phyloP scores from a whole-genome alignment of 2,113 vertebrate species.

The Pedetes capensis region DNA sequence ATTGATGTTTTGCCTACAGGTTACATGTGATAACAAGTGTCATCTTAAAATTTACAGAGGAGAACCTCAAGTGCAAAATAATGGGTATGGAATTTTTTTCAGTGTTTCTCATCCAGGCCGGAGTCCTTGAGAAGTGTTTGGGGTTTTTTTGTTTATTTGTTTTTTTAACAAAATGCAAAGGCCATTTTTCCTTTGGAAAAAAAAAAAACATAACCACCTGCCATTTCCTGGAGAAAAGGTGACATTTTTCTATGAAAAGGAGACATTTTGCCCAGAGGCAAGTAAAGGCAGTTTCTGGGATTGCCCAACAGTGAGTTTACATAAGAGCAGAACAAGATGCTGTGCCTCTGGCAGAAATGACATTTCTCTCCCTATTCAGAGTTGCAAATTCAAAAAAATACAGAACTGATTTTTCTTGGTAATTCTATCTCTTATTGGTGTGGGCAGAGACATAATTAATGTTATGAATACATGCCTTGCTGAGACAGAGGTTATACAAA shows the following conservation, averaged over 20 bases:
- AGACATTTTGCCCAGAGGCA: constrained; percentile 70
- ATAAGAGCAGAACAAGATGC: constrained; percentile 33
- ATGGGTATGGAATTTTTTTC: not conserved
- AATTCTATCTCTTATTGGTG: not conserved
- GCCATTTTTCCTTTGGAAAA: constrained; percentile 60
- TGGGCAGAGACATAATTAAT: not conserved
- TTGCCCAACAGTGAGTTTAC: constrained; percentile 63
- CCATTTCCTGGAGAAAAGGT: constrained; percentile 72
- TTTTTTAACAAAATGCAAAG: constrained; percentile 68
- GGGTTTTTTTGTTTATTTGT: not conserved
- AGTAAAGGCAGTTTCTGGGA: constrained; percentile 46
- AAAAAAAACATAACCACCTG: constrained; percentile 63
- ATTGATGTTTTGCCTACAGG: constrained; percentile 17
- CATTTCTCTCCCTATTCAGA: constrained; percentile 46
- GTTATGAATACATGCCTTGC: not conserved
- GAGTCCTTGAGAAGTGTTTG: not conserved
- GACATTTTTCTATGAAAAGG: constrained; percentile 76
- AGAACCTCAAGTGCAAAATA: constrained; percentile 9
- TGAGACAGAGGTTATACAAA: not conserved
- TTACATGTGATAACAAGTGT: not conserved
- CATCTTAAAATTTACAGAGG: constrained; percentile 48
- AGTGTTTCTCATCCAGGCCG: constrained; percentile 28
- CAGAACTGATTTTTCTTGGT: not conserved
- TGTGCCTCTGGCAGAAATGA: constrained; percentile 35
- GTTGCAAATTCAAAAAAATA: constrained; percentile 38